Evolutionary conservation across 2,797 vertebrate species (phyloP), one percentile per base, ranked within the genome.

Genomic region (Eurystomus glaucurus): DNA sequence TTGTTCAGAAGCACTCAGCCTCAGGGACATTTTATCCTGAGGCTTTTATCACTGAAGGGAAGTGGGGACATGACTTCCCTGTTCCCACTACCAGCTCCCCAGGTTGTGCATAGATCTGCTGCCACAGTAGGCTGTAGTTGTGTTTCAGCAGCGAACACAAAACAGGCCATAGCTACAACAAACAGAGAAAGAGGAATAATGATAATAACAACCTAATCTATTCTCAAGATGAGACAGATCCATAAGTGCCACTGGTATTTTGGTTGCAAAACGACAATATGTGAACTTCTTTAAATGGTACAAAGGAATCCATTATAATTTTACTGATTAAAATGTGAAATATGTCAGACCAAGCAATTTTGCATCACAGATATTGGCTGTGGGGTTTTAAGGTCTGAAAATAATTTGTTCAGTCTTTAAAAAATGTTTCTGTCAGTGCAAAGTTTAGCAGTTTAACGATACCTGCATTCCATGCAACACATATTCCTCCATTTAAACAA

Each of bases 41-140:
- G 77, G 91, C 72, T 96, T 92, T 88, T 86, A 70, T 95, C 20
- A 1, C 58, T 66, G 79, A 84, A 84, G 88, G 90, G 76, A 96
- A 86, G 58, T 21, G 39, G n/a, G 62, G 62, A 88, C 58, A 25
- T 18, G 48, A 82, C 76, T 95, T 90, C 66, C 33, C 72, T 18
- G 22, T 75, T 95, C 72, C 50, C 69, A 33, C 51, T 46, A 61
- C 78, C 1, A 1, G 41, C 52, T 90, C 72, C 69, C 72, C 1
- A 72, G 15, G 66, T 16, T 86, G 79, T 11, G 1, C 31, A 8
- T 9, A 33, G 66, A 77, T 69, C 66, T 2, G 4, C 83, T 82
- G 58, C 70, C 69, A 29, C 70, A 62, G 31, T 25, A 45, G 79
- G 51, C 43, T 88, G n/a, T 45, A 39, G 86, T 45, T 0, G 3